A percentile compares a stretch with the other conserved stretches of the same genome.
phyloP scores from a whole-genome alignment of 2,113 vertebrate species.

The Hoplias malabaricus region DNA sequence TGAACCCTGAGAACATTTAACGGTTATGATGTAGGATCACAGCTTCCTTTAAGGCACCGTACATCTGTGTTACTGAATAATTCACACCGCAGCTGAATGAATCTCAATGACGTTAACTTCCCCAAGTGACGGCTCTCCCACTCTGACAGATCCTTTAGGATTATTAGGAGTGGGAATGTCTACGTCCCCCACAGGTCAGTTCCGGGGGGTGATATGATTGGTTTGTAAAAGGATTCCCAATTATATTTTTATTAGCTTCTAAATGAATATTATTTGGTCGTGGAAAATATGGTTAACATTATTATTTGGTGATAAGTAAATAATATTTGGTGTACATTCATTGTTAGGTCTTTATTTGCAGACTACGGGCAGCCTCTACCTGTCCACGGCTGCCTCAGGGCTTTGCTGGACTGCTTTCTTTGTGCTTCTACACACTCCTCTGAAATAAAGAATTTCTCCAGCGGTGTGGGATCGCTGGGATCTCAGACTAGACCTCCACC shows the following conservation, averaged over 20 bases:
- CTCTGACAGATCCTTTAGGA: background rate
- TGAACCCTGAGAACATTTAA: too few relatives aligned
- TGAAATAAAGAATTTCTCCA: slow-evolving; percentile 29
- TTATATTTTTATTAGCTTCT: too few relatives aligned
- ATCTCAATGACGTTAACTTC: too few relatives aligned
- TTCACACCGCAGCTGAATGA: background rate
- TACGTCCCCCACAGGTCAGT: too few relatives aligned
- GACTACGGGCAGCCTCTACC: background rate
- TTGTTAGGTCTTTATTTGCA: background rate
- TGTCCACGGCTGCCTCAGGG: background rate
- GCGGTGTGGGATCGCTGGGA: background rate
- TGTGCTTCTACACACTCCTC: background rate
- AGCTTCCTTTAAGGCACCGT: background rate
- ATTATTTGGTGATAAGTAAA: too few relatives aligned
- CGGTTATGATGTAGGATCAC: background rate
- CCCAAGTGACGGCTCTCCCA: background rate
- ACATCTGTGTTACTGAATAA: background rate
- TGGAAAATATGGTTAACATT: too few relatives aligned
- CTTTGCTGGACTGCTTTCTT: background rate
- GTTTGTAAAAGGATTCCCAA: too few relatives aligned
- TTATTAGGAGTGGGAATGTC: background rate
- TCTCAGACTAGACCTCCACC: background rate
- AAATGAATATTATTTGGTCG: too few relatives aligned
- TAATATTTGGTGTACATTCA: too few relatives aligned
- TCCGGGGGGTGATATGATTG: too few relatives aligned